These are phyloP conservation scores for Phalacrocorax brasilianus DNA, from an alignment of 2,113 vertebrate species.

Conservation along the genomic window DNA sequence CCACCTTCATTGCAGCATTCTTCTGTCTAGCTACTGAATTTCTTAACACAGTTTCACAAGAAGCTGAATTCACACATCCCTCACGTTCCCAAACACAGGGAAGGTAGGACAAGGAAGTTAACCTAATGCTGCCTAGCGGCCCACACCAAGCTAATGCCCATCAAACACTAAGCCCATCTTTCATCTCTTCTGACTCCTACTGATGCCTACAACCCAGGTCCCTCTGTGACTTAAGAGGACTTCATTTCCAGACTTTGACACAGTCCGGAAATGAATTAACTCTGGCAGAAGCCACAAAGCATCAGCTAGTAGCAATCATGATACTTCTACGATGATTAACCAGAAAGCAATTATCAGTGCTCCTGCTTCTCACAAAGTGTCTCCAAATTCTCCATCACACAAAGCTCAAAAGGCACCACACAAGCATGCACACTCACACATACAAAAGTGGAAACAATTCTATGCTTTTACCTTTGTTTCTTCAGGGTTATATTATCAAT, in stretches of 20 bases:
- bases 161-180: constrained; percentile 45
- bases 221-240: constrained; percentile 35
- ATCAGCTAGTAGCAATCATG: constrained; percentile 2
- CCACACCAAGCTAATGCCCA: constrained; percentile 7
- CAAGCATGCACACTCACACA: not conserved
- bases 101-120: not conserved
- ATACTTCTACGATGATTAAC: constrained; percentile 18
- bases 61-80: not conserved
- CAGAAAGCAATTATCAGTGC: constrained; percentile 56
- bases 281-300: constrained; percentile 6
- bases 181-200: constrained; percentile 31
- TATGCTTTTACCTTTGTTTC: not conserved
- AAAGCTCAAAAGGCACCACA: not conserved
- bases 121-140: not conserved
- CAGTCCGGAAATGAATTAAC: constrained; percentile 66
- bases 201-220: constrained; percentile 27
- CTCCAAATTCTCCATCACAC: not conserved
- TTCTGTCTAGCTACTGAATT: not conserved
- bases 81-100: not conserved
- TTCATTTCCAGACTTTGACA: constrained; percentile 54
- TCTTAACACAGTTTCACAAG: not conserved
- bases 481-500: not conserved
- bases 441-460: not conserved
- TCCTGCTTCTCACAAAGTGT: not conserved
- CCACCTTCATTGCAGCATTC: not conserved